These are phyloP conservation scores for Philantomba maxwellii DNA, from an alignment of 2,113 vertebrate genomes.

Conservation along the genomic window DNA sequence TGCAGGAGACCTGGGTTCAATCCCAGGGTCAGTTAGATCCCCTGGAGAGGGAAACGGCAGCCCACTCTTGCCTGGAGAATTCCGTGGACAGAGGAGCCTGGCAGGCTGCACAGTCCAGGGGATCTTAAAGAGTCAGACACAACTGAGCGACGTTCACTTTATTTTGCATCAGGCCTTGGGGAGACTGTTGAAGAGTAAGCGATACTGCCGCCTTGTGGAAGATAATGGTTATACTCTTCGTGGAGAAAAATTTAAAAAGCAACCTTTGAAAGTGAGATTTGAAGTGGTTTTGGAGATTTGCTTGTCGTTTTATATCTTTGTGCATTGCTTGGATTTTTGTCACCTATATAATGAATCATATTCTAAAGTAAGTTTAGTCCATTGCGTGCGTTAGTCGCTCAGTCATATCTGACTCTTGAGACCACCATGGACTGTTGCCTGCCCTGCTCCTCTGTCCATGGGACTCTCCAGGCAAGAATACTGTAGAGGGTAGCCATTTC, in stretches of 20 bases:
- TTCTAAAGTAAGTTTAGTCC: background rate
- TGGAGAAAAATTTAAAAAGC: background rate
- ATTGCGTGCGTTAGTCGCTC: background rate
- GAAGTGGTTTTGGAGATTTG: background rate
- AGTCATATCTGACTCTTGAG: background rate
- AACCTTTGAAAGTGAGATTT: background rate
- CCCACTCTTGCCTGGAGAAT: background rate
- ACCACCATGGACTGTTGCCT: background rate
- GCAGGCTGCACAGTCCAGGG: background rate
- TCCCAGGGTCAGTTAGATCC: background rate
- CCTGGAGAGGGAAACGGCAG: background rate
- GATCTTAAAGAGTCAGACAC: background rate
- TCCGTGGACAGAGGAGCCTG: background rate
- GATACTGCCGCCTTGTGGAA: constrained; percentile 65
- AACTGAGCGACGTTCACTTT: background rate
- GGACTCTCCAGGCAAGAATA: background rate
- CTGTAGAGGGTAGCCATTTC: background rate
- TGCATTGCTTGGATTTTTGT: background rate
- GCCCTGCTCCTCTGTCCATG: background rate
- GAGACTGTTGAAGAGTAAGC: background rate
- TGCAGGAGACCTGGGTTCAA: background rate
- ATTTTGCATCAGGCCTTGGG: background rate
- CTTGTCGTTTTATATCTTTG: constrained; percentile 12
- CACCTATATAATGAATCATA: background rate
- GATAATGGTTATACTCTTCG: background rate